Conservation (phyloP, 2,797 vertebrate genomes). For the Sphaeramia orbicularis region DNA sequence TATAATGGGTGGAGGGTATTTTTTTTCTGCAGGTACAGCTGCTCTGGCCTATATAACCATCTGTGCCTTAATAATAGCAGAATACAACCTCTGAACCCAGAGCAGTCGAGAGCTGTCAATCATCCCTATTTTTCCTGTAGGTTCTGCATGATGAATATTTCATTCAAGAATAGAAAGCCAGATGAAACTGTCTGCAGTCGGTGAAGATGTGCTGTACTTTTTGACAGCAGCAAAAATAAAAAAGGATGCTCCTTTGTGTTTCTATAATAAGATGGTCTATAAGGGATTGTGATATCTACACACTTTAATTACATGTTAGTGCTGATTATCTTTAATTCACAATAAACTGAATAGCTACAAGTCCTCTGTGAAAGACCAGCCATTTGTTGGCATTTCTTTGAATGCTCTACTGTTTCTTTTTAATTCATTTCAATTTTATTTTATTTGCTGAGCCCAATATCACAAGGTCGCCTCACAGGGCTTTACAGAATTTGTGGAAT, state of each 20-base stretch:
- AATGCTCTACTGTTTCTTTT: no score
- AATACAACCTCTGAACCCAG: conserved; percentile 19
- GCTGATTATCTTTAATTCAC: no score
- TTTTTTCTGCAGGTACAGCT: conserved; percentile 2
- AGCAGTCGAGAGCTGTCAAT: conserved; percentile 28
- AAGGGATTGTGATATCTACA: neutral
- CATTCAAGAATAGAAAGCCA: neutral
- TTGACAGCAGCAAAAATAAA: neutral
- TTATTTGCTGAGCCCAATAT: no score
- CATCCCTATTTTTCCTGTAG: conserved; percentile 4
- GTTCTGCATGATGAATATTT: conserved; percentile 20
- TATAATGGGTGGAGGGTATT: neutral
- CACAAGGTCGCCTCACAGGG: no score
- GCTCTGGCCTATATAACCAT: conserved; percentile 3
- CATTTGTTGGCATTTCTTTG: no score
- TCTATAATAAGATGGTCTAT: neutral
- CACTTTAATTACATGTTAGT: neutral
- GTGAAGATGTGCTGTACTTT: neutral
- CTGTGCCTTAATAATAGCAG: conserved; percentile 4
- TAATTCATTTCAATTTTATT: no score
- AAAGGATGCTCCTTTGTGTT: neutral
- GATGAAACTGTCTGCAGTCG: neutral
- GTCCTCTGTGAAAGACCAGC: no score
- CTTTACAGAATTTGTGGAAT: no score
- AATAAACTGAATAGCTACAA: no score